Base-by-base conservation (phyloP, 2,797 vertebrate genomes). In the Acestrorhynchus altus region DNA sequence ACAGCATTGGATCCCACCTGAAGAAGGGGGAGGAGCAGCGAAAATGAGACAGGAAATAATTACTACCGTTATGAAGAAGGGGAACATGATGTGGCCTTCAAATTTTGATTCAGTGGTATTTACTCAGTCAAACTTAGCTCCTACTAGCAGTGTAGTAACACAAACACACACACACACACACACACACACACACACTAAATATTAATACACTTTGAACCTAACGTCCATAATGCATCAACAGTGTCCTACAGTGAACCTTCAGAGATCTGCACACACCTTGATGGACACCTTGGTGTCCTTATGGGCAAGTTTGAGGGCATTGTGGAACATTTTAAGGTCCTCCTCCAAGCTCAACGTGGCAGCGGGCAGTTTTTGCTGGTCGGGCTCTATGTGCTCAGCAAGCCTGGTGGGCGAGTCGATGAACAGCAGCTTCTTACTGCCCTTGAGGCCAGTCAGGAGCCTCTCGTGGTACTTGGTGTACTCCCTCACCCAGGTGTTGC, bases 241-340 rank as follows among this genome's bases (percentile, higher is more conserved):
- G 12, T 31, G 26, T 26, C 26, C 11, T 26, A 16, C 4, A 35
- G 15, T 60, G 57, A 35, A 60, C 26, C 16, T 13, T 35, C 57
- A 13, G 15, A n/a, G 31, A 28, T 11, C 16, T 39, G 16, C 68
- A 89, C 96, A 96, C 88, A 98, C 97, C 94, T 99, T 99, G 82
- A 99, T 98, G 69, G 96, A 98, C 78, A 99, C 97, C 90, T 98
- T 99, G 83, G 97, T 99, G 89, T 99, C 98, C 88, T 95, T 99
- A 89, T 99, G 96, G 80, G 97, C 96, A 85, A 99, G 89, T 84
- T 98, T 98, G 71, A 99, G 96, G 52, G 97, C 98, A 72, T 97
- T 98, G 87, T 98, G 97, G 87, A 98, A 99, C 4, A 99, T 95
- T 85, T 99, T 99, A 22, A 99, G 92, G 84, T 99, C 97, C 83